Conservation (phyloP, 2,113 vertebrate genomes). For the Myiopsitta monachus region DNA sequence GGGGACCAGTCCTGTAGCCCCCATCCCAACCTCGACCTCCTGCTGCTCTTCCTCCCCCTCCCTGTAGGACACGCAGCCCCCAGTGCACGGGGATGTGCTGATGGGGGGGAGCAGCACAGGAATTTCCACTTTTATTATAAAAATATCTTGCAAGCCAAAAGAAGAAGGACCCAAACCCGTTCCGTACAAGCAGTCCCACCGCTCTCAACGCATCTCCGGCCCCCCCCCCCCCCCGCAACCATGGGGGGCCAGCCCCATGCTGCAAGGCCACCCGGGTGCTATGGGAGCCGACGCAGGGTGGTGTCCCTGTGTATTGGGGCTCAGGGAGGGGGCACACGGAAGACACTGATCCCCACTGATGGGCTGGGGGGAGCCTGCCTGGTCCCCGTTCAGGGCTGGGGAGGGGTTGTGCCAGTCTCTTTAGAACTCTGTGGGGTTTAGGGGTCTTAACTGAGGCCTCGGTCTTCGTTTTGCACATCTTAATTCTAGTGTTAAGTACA, state of each 20-base stretch:
- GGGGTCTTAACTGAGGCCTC: not conserved
- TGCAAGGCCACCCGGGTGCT: not conserved
- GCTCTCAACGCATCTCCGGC: not conserved
- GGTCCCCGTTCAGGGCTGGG: not conserved
- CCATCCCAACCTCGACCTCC: not conserved
- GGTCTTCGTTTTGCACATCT: constrained; percentile 41
- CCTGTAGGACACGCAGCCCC: not conserved
- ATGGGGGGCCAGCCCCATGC: not conserved
- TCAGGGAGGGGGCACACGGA: not conserved
- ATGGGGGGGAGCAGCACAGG: not conserved
- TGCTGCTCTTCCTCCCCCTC: not conserved
- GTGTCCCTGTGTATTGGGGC: fast-evolving
- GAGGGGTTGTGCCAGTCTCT: not conserved
- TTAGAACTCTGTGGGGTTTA: not conserved
- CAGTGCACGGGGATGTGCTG: not conserved
- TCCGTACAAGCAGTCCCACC: constrained; percentile 36
- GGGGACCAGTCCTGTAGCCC: fast-evolving
- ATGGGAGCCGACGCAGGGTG: not conserved
- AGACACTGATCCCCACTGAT: not conserved
- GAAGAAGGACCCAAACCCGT: not conserved
- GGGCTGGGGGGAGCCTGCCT: not conserved
- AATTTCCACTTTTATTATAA: constrained; percentile 72
- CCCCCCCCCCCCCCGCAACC: not conserved
- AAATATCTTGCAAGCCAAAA: constrained; percentile 70
- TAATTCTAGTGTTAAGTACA: constrained; percentile 66